Conservation (phyloP, 2,797 vertebrate genomes). For the Apogon talboti region DNA sequence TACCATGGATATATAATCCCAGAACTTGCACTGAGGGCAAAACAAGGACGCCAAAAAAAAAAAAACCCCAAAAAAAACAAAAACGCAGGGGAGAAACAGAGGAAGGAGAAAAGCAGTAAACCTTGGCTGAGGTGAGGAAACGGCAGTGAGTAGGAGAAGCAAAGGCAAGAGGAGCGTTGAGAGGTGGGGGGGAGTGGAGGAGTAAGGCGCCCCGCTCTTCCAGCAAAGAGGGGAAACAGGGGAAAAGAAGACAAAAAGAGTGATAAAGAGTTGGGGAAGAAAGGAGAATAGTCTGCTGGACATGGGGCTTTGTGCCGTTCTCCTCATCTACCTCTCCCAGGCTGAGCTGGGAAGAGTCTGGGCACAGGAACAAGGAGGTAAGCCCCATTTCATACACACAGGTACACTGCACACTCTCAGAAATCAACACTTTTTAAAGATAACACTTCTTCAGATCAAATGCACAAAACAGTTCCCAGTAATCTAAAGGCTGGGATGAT, state of each 20-base stretch:
- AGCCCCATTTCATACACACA: constrained; percentile 45
- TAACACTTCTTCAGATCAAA: neutral
- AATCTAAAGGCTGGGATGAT: neutral
- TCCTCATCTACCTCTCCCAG: constrained; percentile 86
- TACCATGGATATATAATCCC: constrained; percentile 67
- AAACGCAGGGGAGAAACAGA: constrained; percentile 34
- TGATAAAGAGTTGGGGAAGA: constrained; percentile 60
- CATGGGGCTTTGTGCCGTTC: constrained; percentile 84
- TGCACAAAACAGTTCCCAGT: neutral
- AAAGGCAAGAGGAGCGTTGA: constrained; percentile 41
- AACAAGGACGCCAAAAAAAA: constrained; percentile 26
- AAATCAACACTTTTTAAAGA: constrained; percentile 16
- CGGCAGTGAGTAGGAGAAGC: constrained; percentile 61
- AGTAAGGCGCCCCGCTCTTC: constrained; percentile 58
- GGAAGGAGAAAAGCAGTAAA: constrained; percentile 53
- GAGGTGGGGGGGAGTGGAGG: constrained; percentile 65
- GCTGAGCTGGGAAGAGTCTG: constrained; percentile 82
- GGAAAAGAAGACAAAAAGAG: constrained; percentile 56
- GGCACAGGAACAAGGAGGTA: constrained; percentile 82
- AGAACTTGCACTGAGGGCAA: constrained; percentile 59
- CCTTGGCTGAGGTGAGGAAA: constrained; percentile 60
- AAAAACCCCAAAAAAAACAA: constrained; percentile 1
- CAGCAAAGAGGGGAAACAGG: constrained; percentile 42
- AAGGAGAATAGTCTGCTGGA: constrained; percentile 71
- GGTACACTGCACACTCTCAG: constrained; percentile 21